Evolutionary conservation across 2,888 invertebrate species (phyloP).

Genomic region (Rhingia campestris): DNA sequence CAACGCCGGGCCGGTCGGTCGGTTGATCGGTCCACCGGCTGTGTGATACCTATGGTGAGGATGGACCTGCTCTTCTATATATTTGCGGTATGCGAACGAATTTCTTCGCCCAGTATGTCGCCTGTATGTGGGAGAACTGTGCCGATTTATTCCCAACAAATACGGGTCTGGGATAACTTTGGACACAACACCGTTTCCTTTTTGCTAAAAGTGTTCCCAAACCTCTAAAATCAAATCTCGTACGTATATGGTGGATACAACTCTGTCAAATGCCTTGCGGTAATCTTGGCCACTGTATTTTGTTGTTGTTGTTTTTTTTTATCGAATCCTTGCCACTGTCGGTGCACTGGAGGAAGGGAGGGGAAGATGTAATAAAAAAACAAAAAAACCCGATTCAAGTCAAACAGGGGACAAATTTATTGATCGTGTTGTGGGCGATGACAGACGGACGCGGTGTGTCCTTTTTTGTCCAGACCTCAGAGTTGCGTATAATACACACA

Average conservation of each 20-base stretch:
- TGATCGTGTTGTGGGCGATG: conserved; percentile 74
- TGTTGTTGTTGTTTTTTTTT: background rate
- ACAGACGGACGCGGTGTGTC: conserved; percentile 74
- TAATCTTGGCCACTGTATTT: conserved; percentile 37
- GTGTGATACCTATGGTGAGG: conserved; percentile 14
- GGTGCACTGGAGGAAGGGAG: background rate
- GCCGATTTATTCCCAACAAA: conserved; percentile 58
- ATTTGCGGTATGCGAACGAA: conserved; percentile 57
- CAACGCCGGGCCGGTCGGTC: background rate
- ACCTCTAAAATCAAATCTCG: background rate
- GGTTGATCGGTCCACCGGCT: background rate
- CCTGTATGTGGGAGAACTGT: conserved; percentile 62
- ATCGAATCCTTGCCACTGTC: conserved; percentile 37
- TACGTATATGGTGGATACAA: conserved; percentile 5
- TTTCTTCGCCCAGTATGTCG: conserved; percentile 34
- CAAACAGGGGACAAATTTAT: conserved; percentile 73
- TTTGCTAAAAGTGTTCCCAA: conserved; percentile 58
- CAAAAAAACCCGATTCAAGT: conserved; percentile 55
- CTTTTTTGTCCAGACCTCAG: conserved; percentile 44
- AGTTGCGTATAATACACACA: background rate
- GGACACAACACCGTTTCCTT: conserved; percentile 12
- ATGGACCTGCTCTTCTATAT: conserved; percentile 39
- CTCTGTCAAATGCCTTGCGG: conserved; percentile 29
- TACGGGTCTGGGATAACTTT: conserved; percentile 42
- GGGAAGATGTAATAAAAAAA: conserved; percentile 20